Percentiles rank a stretch among this genome's conserved stretches.
These are phyloP conservation scores for Branchellion lobata DNA, from an alignment of 2,888 invertebrate genomes.

Conservation along the genomic window DNA sequence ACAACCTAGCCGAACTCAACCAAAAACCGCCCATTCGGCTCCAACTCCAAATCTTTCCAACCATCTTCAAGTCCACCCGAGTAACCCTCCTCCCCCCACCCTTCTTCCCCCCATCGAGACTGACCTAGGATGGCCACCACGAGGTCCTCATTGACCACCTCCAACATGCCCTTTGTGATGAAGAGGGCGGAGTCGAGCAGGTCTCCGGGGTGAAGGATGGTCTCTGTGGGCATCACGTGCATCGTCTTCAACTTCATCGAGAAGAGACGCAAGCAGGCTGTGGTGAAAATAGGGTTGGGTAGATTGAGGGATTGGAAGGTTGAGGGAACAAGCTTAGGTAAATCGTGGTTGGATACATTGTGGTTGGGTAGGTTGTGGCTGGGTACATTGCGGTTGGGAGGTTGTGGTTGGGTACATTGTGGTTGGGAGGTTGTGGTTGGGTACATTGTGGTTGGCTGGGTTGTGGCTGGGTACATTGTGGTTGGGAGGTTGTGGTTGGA, in stretches of 20 bases:
- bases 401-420: not conserved
- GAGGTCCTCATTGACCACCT: conserved; percentile 60
- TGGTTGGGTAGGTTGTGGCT: too few relatives aligned
- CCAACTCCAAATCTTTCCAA: too few relatives aligned
- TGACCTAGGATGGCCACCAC: conserved; percentile 62
- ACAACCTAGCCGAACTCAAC: too few relatives aligned
- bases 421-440: not conserved
- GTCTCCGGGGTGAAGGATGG: conserved; percentile 62
- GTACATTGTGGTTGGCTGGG: not conserved
- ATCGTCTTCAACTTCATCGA: conserved; percentile 62
- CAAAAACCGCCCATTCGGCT: too few relatives aligned
- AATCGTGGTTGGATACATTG: not conserved
- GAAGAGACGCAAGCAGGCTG: conserved; percentile 61
- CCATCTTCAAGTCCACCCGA: too few relatives aligned
- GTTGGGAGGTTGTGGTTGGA: too few relatives aligned
- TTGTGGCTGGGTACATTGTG: not conserved
- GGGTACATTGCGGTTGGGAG: not conserved
- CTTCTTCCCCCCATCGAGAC: conserved; percentile 35
- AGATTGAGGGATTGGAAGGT: too few relatives aligned
- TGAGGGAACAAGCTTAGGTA: not conserved
- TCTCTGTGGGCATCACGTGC: conserved; percentile 63
- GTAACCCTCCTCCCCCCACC: too few relatives aligned
- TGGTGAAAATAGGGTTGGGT: not conserved
- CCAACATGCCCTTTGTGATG: conserved; percentile 61
- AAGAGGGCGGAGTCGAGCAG: conserved; percentile 61